Base-by-base conservation (phyloP, 2,113 vertebrate genomes). In the Prunella fulvescens region DNA sequence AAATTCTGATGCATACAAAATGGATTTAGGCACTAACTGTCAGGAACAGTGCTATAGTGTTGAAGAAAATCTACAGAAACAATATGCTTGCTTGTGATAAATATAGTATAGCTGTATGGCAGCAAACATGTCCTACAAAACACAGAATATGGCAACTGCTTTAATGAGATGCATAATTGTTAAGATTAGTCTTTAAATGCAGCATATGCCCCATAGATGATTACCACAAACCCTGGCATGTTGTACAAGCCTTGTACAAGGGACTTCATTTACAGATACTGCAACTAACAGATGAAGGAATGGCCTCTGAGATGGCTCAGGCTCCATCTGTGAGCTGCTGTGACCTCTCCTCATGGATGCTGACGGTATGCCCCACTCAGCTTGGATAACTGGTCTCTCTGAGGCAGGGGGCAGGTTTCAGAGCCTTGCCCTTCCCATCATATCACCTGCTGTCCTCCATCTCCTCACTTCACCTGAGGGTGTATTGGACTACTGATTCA, bases 391-490 rank as follows among this genome's bases (percentile, higher is more conserved):
- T 54, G 28, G 18, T 67, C 61, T 78, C 37, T 87, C n/a, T 39
- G 48, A 71, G 50, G 12, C 9, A 35, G 11, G 19, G 42, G 18
- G 0, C 37, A 54, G 10, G 7, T 56, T 81, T 91, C 78, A 72
- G 61, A 74, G 28, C 45, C 81, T 62, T 80, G 28, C n/a, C 51
- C 13, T 60, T 93, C 72, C 58, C 14, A 19, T n/a, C 8, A 6
- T 16, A 47, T 57, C 0, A 0, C 12, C 26, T 10, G 3, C 35
- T 50, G 19, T 39, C 28, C 65, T 87, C n/a, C 4, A 3, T 18
- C 6, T 31, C 22, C 26, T 72, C 19, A 8, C 31, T 64, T 89
- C 45, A 42, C 58, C 12, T 64, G 11, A 76, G 37, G 7, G 18
- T 74, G 24, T 48, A 47, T 35, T 60, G 44, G 31, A 33, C 47